phyloP scores from a whole-genome alignment of 2,113 vertebrate genomes.

The Clarias batrachus region DNA sequence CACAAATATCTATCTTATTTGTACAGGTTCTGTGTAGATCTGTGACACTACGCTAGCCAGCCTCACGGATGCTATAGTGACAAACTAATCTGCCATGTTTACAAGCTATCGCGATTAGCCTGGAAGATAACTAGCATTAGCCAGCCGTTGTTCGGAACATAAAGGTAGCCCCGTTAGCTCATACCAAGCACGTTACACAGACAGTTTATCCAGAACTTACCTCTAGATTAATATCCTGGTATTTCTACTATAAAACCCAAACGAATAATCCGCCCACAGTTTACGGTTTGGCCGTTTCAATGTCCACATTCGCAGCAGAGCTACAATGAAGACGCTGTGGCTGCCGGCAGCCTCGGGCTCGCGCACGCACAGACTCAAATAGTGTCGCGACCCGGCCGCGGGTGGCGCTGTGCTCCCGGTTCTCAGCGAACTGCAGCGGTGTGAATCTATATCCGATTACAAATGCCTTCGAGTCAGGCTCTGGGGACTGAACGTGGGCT shows the following conservation, averaged over 20 bases:
- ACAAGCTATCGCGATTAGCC: constrained; percentile 18
- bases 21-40: accelerated
- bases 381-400: constrained; percentile 54
- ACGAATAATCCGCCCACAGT: constrained; percentile 19
- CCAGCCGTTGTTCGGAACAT: constrained; percentile 28
- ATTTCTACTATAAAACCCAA: constrained; percentile 9
- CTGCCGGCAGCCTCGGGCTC: constrained; percentile 62
- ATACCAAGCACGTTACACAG: neutral
- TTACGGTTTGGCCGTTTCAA: constrained; percentile 38
- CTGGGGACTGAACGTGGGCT: neutral
- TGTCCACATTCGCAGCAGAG: constrained; percentile 58
- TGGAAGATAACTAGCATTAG: constrained; percentile 7
- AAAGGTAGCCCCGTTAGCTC: constrained; percentile 8
- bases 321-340: constrained; percentile 56
- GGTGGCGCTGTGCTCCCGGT: constrained; percentile 55
- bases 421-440: neutral
- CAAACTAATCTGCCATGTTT: constrained; percentile 21
- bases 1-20: neutral
- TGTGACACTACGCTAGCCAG: neutral
- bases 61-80: neutral
- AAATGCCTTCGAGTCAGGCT: neutral
- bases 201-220: constrained; percentile 55
- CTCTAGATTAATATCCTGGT: constrained; percentile 64
- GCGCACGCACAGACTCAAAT: constrained; percentile 67
- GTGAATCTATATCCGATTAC: neutral